A percentile compares a stretch with the other conserved stretches of the same genome.
Conservation (phyloP, 2,888 invertebrate genomes). For the Coleophora deauratella region DNA sequence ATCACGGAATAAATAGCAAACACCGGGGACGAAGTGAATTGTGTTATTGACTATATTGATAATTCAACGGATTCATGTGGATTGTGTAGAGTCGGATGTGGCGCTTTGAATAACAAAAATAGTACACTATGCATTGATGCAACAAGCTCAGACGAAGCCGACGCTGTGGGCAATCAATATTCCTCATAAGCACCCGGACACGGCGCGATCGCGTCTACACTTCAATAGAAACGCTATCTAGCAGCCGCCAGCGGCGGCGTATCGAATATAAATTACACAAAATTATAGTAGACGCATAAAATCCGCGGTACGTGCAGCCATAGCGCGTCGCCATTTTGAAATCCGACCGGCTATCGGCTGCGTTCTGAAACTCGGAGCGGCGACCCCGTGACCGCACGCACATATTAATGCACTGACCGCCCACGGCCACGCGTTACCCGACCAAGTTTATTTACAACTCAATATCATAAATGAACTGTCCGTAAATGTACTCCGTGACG, state of each 20-base stretch:
- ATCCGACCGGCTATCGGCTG: constrained; percentile 28
- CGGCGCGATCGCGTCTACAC: constrained; percentile 43
- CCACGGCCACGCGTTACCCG: constrained; percentile 55
- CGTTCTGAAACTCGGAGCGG: constrained; percentile 45
- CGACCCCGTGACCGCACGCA: constrained; percentile 66
- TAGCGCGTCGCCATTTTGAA: constrained; percentile 39
- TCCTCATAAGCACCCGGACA: constrained; percentile 50
- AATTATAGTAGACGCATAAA: constrained; percentile 54
- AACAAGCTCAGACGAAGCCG: constrained; percentile 45
- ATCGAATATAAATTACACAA: constrained; percentile 68
- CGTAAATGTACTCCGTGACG: constrained; percentile 18
- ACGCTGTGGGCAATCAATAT: constrained; percentile 43
- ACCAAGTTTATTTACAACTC: constrained; percentile 40
- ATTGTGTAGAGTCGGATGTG: neutral
- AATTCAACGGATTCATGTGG: too few species aligned
- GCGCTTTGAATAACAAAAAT: constrained; percentile 22
- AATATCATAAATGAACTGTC: constrained; percentile 26
- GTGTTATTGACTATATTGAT: too few species aligned
- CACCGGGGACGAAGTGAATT: too few species aligned
- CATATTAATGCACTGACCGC: constrained; percentile 67
- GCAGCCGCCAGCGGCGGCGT: constrained; percentile 40
- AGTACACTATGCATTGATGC: constrained; percentile 38
- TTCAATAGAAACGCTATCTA: constrained; percentile 61
- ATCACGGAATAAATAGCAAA: neutral
- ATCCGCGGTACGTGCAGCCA: constrained; percentile 37